Percentiles rank a stretch among this genome's conserved stretches.
Conservation (phyloP, 2,888 invertebrate genomes). For the Myathropa florea region DNA sequence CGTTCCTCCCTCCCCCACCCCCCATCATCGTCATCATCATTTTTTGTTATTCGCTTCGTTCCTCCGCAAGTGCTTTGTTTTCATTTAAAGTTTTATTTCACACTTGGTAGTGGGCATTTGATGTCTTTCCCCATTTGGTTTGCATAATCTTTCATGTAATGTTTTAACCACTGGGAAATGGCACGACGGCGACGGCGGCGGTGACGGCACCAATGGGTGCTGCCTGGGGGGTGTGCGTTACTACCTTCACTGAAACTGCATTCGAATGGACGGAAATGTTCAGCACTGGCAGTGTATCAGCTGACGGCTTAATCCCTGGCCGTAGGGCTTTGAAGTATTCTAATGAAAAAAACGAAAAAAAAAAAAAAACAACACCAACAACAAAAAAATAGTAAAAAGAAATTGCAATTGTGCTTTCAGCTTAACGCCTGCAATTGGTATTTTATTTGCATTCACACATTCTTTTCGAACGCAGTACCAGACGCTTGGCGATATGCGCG, state of each 20-base stretch:
- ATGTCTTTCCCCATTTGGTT: background rate
- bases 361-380: background rate
- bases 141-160: background rate
- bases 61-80: background rate
- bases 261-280: too few species aligned
- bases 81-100: background rate
- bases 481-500: too few species aligned
- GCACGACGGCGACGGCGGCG: too few species aligned
- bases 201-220: background rate
- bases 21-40: too few species aligned
- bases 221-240: too few species aligned
- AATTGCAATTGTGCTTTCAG: constrained; percentile 1
- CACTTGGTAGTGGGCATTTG: background rate
- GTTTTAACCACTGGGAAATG: too few species aligned
- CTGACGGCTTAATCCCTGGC: background rate
- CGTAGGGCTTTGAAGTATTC: constrained; percentile 1
- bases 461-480: background rate
- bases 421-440: background rate
- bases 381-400: background rate
- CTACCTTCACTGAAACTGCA: background rate
- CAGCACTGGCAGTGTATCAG: background rate
- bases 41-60: background rate
- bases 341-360: too few species aligned
- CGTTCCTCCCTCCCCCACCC: background rate
- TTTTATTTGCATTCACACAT: background rate